A percentile compares a stretch with the other conserved stretches of the same genome.
These are phyloP conservation scores for Daptonema setosum DNA, from an alignment of 2,888 invertebrate genomes.

Conservation along the genomic window DNA sequence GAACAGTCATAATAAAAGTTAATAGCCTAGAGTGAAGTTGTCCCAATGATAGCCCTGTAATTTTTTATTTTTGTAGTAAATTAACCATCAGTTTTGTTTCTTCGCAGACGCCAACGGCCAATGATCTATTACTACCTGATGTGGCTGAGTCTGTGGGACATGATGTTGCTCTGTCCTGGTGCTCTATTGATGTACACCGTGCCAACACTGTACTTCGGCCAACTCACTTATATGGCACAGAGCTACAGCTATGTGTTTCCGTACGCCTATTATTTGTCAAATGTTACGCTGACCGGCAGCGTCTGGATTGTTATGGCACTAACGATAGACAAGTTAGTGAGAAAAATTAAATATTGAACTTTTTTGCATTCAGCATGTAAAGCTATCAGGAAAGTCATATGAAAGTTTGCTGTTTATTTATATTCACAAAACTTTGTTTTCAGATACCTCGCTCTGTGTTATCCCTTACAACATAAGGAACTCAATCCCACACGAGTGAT, in stretches of 20 bases:
- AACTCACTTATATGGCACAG: neutral
- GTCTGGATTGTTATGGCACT: neutral
- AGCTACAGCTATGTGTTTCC: neutral
- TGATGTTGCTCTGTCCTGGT: conserved; percentile 8
- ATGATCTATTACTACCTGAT: conserved; percentile 12
- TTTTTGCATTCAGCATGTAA: too few relatives aligned
- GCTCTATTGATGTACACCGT: conserved; percentile 13
- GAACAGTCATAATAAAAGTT: too few relatives aligned
- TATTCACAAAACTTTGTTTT: too few relatives aligned
- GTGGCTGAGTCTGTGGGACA: conserved; percentile 12
- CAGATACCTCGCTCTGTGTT: neutral
- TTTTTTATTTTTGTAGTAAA: too few relatives aligned
- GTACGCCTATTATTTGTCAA: neutral
- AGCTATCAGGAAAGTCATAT: too few relatives aligned
- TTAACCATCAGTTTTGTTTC: too few relatives aligned
- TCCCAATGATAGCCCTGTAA: too few relatives aligned
- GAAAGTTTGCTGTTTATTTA: too few relatives aligned
- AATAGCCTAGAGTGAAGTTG: too few relatives aligned
- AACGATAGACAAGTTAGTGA: neutral
- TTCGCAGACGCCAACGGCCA: too few relatives aligned
- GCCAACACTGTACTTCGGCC: conserved; percentile 8
- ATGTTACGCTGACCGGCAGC: neutral
- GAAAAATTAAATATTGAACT: too few relatives aligned
- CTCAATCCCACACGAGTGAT: neutral
- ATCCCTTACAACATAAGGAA: neutral